Evolutionary conservation across 2,113 vertebrate genomes (phyloP).

Genomic region (Pelecanoides urinatrix): DNA sequence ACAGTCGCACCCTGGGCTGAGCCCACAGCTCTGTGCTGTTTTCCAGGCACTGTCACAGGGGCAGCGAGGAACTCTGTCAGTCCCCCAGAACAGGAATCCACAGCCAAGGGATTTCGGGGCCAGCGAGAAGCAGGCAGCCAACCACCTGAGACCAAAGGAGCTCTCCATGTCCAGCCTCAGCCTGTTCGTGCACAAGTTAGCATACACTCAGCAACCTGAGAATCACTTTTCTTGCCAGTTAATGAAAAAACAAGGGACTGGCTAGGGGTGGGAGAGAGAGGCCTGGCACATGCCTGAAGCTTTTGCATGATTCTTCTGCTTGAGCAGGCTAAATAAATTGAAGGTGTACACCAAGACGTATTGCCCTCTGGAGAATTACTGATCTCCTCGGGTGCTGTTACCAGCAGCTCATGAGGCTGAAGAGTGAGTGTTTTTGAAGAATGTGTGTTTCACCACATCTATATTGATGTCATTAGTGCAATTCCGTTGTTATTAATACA

Average conservation of each 20-base stretch:
- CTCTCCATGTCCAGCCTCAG: neutral
- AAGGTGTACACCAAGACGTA: neutral
- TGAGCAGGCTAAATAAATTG: neutral
- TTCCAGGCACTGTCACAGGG: neutral
- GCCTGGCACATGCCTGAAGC: neutral
- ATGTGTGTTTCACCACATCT: neutral
- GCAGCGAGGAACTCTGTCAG: neutral
- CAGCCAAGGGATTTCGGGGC: neutral
- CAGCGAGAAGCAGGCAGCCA: neutral
- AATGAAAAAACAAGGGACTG: neutral
- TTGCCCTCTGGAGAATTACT: neutral
- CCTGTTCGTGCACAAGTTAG: neutral
- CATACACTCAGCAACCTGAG: neutral
- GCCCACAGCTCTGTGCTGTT: neutral
- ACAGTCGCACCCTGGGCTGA: no score
- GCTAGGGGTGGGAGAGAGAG: neutral
- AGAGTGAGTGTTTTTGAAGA: neutral
- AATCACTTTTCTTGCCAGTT: neutral
- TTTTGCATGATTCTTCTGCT: neutral
- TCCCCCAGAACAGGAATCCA: neutral
- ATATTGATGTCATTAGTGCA: neutral
- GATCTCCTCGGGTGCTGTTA: neutral
- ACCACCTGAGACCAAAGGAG: neutral
- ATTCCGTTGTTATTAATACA: neutral
- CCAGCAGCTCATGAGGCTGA: neutral